Conservation (phyloP, 2,888 invertebrate species). For the Eupithecia subumbrata region DNA sequence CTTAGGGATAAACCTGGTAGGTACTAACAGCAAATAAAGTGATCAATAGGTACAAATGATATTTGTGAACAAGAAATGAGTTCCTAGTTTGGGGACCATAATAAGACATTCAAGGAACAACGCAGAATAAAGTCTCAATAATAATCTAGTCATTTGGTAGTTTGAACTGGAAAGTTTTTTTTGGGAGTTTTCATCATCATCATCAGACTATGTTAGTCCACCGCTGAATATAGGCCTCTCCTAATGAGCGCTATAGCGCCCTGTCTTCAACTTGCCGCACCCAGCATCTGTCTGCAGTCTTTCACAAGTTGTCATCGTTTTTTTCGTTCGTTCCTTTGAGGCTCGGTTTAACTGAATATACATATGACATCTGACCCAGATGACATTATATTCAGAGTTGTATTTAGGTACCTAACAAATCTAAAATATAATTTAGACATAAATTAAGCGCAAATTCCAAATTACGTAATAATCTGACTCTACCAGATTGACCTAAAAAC, state of each 20-base stretch:
- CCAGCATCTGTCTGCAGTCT: no score
- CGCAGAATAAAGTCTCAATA: neutral
- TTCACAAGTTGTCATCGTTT: no score
- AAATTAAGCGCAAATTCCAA: neutral
- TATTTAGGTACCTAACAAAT: neutral
- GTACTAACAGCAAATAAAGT: slow-evolving; percentile 28
- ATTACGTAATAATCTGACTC: slow-evolving; percentile 31
- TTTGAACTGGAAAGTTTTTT: no score
- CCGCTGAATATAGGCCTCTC: no score
- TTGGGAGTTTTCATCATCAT: no score
- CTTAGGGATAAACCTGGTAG: slow-evolving; percentile 19
- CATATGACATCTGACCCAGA: neutral
- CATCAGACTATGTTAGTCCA: no score
- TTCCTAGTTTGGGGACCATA: neutral
- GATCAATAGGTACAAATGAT: neutral
- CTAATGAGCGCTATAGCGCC: no score
- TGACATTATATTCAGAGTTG: neutral
- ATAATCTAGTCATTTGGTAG: neutral
- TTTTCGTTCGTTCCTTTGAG: neutral
- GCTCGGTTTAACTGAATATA: neutral
- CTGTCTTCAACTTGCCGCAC: no score
- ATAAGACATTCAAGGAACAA: neutral
- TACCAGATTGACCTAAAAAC: slow-evolving; percentile 50
- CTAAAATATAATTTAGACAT: neutral
- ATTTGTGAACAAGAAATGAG: neutral